Conservation (phyloP, 2,888 invertebrate genomes). For the Polyommatus iphigenia region DNA sequence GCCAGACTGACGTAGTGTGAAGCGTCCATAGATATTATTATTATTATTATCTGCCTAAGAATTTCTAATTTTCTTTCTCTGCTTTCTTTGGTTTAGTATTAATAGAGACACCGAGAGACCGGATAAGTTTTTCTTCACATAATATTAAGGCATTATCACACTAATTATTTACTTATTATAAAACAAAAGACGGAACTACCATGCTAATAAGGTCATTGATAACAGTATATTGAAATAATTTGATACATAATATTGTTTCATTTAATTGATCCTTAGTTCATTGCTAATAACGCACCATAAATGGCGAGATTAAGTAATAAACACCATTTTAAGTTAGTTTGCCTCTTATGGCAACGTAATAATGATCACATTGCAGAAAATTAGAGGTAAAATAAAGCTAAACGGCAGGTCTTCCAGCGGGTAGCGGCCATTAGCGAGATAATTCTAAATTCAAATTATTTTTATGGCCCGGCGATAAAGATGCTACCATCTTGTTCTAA, state of each 20-base stretch:
- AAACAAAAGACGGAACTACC: no score
- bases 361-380: neutral
- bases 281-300: neutral
- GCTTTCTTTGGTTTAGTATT: no score
- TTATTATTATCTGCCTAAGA: no score
- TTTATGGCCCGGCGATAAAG: neutral
- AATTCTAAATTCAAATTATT: constrained; percentile 8
- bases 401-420: neutral
- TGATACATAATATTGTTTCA: neutral
- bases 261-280: neutral
- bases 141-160: no score
- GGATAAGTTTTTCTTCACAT: no score
- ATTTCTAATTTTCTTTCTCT: no score
- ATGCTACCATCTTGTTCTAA: neutral
- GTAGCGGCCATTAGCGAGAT: neutral
- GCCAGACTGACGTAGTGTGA: no score
- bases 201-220: no score
- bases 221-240: no score
- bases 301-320: neutral
- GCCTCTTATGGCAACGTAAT: neutral
- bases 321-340: neutral
- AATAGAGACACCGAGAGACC: no score
- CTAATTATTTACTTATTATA: no score
- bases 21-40: no score
- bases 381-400: neutral